Evolutionary conservation across 1,140 invertebrate species (phyloP).

Genomic region (Saccostrea glomerata): DNA sequence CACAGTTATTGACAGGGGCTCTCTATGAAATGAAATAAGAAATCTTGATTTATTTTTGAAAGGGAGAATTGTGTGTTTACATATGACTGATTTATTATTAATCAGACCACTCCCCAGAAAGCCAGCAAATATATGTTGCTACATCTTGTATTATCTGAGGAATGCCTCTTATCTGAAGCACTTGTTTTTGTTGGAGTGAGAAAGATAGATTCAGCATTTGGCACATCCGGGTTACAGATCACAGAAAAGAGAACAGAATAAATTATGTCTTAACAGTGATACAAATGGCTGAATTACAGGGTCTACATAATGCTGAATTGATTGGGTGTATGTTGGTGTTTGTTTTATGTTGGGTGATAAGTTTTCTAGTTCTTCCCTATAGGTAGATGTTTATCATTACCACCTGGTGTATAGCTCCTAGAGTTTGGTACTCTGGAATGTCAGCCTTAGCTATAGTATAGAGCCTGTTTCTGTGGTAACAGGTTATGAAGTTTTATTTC

Average conservation of each 20-base stretch:
- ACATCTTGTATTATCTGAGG: slow-evolving; percentile 7
- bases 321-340: not conserved
- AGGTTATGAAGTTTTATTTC: slow-evolving; percentile 15
- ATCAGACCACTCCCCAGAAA: not conserved
- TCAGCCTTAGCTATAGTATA: not conserved
- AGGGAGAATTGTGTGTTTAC: not conserved
- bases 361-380: not conserved
- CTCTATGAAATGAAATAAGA: not conserved
- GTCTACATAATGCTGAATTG: not conserved
- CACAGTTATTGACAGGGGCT: not conserved
- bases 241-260: not conserved
- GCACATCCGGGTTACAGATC: slow-evolving; percentile 30
- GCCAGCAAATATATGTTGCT: slow-evolving; percentile 1
- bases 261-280: slow-evolving; percentile 9
- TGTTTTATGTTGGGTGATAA: not conserved
- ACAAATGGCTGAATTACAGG: not conserved
- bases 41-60: not conserved
- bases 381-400: slow-evolving; percentile 29
- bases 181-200: slow-evolving; percentile 37
- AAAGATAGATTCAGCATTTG: slow-evolving; percentile 28
- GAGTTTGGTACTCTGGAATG: slow-evolving; percentile 29
- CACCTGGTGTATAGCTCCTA: not conserved
- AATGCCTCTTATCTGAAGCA: slow-evolving; percentile 18
- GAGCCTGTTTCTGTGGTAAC: slow-evolving; percentile 22
- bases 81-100: slow-evolving; percentile 10